Base-by-base conservation (phyloP, 1,140 invertebrate species). In the Condylostylus longicornis region DNA sequence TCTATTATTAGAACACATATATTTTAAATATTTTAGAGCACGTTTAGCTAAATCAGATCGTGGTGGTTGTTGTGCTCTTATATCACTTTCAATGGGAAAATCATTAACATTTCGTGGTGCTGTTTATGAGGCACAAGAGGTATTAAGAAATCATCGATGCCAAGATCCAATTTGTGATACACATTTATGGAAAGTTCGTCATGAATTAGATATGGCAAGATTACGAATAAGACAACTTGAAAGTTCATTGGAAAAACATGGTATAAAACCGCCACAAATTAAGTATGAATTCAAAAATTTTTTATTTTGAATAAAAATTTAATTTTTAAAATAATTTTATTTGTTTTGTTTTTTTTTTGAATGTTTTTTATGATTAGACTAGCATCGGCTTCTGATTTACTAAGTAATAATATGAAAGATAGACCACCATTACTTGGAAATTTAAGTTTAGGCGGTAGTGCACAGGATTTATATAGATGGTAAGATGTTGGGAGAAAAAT, bases 1-100 rank as follows among this genome's bases (percentile, higher is more conserved):
- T 28, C 69, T 97, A 7, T 63, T 85, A 4, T 58, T 91, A n/a
- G 94, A 98, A 62, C 81, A 94, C 62, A 62, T 94, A 18, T 97
- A 97, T 62, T 95, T 91, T 61, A 84, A 85, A 52, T 94, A 91
- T 60, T 70, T 83, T 35, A 70, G 90, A 20, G 79, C 85, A 52
- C 81, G 85, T 46, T 62, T 97, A 33, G 83, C 86, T 7, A 87
- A 85, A 60, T 83, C 84, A 35, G 86, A 90, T 51, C 74, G 77
- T 31, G 80, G 82, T 35, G 79, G 82, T 23, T 94, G 86, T 51
- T 95, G 89, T 54, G 79, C 85, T 2, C 71, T 97, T 7, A 77
- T 97, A 38, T 93, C 87, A 49, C 66, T 95, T 49, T 76, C 73
- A 5, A 77, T 77, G 74, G 74, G 74, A 53, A 82, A 86, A 63